Base-by-base conservation (phyloP, 2,888 invertebrate species). In the Synergus gifuensis region DNA sequence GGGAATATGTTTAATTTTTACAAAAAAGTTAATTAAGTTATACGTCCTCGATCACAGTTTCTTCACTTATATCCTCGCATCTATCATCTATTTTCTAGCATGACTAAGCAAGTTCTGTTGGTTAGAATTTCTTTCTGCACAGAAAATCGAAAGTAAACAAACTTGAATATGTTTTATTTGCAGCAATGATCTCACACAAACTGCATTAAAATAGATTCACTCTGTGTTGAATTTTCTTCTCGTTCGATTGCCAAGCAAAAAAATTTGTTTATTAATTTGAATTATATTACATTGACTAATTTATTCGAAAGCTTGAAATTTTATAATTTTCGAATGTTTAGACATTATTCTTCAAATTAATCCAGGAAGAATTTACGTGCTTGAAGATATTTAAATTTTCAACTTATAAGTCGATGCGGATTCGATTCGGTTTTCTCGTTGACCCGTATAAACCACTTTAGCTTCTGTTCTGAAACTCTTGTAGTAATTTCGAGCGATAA, bases 81-180 rank as follows among this genome's bases (percentile, higher is more conserved):
- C 36, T 54, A 54, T 54, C 73, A 28, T 28, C n/a, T 46, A 54
- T 73, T 36, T 11, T 36, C 28, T 46, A 54, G 36, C 11, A 36
- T 54, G 54, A 54, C 54, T 28, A 40, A 36, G 28, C n/a, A 36
- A 54, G n/a, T 73, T 73, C 40, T 28, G 54, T 36, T 54, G 73
- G 54, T 54, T 73, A 36, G 73, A 73, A 54, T 28, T 16, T 54
- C 54, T 73, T 73, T 69, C 49, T 73, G n/a, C n/a, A 11, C 14
- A 49, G 54, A 28, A 73, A 73, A 73, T 36, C 36, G 54, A 73
- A 54, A 73, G 73, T 73, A 40, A 73, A 73, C 54, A 54, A 54
- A 36, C 22, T 54, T 28, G n/a, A 28, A 49, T 16, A 73, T 36
- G n/a, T 73, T 54, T 73, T 54, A 28, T 49, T 54, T n/a, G 22